A percentile compares a stretch with the other conserved stretches of the same genome.
Conservation (phyloP, 2,888 invertebrate genomes). For the Limnephilus auricula region DNA sequence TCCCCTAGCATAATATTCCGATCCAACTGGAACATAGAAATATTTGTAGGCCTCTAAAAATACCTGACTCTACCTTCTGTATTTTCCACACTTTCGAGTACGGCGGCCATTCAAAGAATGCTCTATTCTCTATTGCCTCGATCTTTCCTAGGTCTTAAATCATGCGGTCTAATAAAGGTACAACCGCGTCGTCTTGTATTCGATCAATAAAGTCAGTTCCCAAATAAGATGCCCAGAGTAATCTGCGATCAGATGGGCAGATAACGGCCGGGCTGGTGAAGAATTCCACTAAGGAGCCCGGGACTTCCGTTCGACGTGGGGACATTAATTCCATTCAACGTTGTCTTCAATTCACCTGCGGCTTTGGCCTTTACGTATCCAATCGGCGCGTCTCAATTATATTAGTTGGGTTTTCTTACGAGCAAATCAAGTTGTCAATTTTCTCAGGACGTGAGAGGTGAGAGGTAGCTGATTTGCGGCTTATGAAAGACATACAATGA, state of each 20-base stretch:
- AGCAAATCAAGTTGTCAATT: slow-evolving; percentile 28
- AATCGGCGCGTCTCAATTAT: slow-evolving; percentile 6
- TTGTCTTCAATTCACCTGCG: slow-evolving; percentile 19
- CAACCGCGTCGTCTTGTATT: background rate
- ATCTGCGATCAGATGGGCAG: slow-evolving; percentile 20
- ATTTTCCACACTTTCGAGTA: slow-evolving; percentile 11
- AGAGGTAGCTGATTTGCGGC: background rate
- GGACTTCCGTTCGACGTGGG: slow-evolving; percentile 35
- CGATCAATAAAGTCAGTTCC: slow-evolving; percentile 26
- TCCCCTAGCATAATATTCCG: too few species aligned
- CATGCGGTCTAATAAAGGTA: slow-evolving; percentile 9
- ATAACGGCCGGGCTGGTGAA: background rate
- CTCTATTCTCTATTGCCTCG: background rate
- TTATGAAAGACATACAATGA: too few species aligned
- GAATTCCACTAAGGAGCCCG: slow-evolving; percentile 38
- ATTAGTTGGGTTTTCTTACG: background rate
- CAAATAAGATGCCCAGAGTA: slow-evolving; percentile 25
- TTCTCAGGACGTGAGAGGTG: background rate
- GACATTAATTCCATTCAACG: slow-evolving; percentile 39
- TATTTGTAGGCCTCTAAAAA: too few species aligned
- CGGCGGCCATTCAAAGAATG: slow-evolving; percentile 2
- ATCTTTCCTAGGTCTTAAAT: slow-evolving; percentile 7
- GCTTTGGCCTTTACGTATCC: background rate
- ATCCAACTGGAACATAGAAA: too few species aligned
- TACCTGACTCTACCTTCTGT: background rate